phyloP scores from a whole-genome alignment of 2,888 invertebrate species.

The Calliopum simillimum region DNA sequence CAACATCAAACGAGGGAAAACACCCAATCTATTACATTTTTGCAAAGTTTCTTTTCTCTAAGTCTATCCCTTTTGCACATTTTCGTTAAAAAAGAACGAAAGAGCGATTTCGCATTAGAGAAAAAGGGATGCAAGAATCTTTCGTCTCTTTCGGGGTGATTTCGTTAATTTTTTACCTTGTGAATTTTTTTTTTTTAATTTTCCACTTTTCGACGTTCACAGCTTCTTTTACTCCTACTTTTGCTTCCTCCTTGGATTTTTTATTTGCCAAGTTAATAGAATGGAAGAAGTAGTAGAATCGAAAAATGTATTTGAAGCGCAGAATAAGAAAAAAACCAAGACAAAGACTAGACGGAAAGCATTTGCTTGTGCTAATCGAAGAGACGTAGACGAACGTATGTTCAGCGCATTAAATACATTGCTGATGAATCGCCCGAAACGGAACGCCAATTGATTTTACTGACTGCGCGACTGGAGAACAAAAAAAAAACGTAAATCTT shows the following conservation, averaged over 20 bases:
- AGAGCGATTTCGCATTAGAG: not conserved
- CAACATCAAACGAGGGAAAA: conserved; percentile 3
- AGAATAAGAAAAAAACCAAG: conserved; percentile 26
- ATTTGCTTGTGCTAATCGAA: no score
- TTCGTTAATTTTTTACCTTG: no score
- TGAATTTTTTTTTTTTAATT: conserved; percentile 5
- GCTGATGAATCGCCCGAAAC: conserved; percentile 50
- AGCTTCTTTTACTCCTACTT: not conserved
- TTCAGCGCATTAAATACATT: conserved; percentile 58
- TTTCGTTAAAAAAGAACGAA: not conserved
- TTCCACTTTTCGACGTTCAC: conserved; percentile 8
- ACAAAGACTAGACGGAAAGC: conserved; percentile 36
- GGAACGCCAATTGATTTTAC: conserved; percentile 57
- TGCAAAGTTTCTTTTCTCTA: not conserved
- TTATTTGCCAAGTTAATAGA: conserved; percentile 17
- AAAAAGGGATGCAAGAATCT: not conserved
- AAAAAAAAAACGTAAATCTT: conserved; percentile 44
- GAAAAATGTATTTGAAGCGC: conserved; percentile 12
- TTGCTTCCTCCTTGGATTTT: not conserved
- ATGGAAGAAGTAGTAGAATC: conserved; percentile 30
- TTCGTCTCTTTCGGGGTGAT: no score
- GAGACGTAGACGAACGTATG: conserved; percentile 51
- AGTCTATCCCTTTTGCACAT: not conserved
- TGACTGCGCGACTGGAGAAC: conserved; percentile 40
- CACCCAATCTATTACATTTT: conserved; percentile 20